Evolutionary conservation across 2,113 vertebrate species (phyloP).

Genomic region (Eudyptes chrysolophus): DNA sequence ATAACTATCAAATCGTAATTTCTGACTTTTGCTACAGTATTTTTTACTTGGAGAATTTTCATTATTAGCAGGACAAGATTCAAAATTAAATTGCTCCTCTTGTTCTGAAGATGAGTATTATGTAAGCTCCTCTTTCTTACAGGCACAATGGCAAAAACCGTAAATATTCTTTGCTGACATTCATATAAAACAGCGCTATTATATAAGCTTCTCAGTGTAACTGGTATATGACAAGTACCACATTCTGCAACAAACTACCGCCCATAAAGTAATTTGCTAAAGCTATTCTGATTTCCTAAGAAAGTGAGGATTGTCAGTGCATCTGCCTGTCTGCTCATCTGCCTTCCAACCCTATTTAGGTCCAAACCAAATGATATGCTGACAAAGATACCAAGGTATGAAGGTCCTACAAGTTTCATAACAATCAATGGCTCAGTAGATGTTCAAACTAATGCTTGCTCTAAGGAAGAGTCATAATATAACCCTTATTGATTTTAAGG

Average conservation of each 20-base stretch:
- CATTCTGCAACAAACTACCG: neutral
- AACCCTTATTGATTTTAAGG: neutral
- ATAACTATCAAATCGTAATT: neutral
- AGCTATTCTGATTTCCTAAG: neutral
- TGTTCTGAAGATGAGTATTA: neutral
- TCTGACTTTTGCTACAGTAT: neutral
- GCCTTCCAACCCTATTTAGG: neutral
- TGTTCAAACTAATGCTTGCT: neutral
- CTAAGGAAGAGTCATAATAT: neutral
- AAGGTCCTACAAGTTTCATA: neutral
- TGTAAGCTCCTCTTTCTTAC: neutral
- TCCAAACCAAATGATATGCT: neutral
- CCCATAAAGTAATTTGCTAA: neutral
- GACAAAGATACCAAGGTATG: neutral
- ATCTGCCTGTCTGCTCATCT: neutral
- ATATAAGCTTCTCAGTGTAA: neutral
- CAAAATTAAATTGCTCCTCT: neutral
- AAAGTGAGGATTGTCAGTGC: neutral
- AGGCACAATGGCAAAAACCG: neutral
- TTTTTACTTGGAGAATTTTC: neutral
- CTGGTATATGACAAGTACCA: neutral
- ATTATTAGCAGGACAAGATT: neutral
- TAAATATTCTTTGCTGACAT: neutral
- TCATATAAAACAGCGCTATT: neutral
- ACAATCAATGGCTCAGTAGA: neutral